Percentiles rank a stretch among this genome's conserved stretches.
Evolutionary conservation across 2,113 vertebrate species (phyloP).

Genomic region (Rhizomys pruinosus): DNA sequence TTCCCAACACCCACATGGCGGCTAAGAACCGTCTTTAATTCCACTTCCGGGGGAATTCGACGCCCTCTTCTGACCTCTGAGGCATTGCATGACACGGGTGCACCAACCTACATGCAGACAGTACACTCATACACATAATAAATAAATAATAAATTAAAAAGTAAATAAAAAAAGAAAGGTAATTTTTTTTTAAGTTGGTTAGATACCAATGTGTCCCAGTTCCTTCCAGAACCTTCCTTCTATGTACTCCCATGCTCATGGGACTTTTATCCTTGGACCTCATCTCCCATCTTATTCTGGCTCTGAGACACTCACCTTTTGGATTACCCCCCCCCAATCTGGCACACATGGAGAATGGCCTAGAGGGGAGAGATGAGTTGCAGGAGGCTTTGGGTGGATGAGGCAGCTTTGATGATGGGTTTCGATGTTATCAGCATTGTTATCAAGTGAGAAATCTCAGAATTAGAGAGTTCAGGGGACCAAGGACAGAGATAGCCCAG

Average conservation of each 20-base stretch:
- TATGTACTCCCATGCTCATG: neutral
- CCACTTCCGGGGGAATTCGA: too few relatives aligned
- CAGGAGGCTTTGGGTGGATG: neutral
- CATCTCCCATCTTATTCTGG: fast-evolving
- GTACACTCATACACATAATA: too few relatives aligned
- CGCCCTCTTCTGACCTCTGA: too few relatives aligned
- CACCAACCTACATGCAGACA: too few relatives aligned
- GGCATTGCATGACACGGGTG: too few relatives aligned
- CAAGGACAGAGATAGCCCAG: neutral
- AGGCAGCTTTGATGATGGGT: neutral
- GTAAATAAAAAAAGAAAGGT: too few relatives aligned
- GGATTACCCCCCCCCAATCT: too few relatives aligned
- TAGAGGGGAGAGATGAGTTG: neutral
- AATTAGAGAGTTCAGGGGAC: neutral
- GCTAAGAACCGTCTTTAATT: too few relatives aligned
- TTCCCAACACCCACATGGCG: too few relatives aligned
- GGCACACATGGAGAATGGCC: neutral
- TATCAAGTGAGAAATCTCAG: neutral
- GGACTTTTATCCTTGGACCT: neutral
- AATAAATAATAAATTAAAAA: too few relatives aligned
- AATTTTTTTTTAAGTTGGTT: neutral
- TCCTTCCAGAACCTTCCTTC: neutral
- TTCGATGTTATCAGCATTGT: neutral
- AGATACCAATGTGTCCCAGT: neutral
- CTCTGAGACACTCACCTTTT: too few relatives aligned